Evolutionary conservation across 1,140 invertebrate species (phyloP).

Genomic region (Brachionus asplanchnoidis): DNA sequence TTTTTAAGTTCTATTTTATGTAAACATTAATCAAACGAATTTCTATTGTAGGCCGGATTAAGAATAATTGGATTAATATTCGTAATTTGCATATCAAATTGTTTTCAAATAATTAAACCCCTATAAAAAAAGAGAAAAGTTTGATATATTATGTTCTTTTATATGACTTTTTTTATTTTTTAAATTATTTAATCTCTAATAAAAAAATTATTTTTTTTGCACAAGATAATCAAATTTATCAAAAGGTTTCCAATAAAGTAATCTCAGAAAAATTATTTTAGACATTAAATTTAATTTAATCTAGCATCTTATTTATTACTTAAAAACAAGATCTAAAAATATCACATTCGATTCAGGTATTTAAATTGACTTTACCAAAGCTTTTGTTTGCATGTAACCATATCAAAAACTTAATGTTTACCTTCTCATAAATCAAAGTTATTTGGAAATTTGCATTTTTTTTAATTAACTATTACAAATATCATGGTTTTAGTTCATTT

Average conservation of each 20-base stretch:
- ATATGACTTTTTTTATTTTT: background rate
- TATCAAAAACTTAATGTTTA: background rate
- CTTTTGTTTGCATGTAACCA: background rate
- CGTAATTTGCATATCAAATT: background rate
- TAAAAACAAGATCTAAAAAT: background rate
- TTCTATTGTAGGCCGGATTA: background rate
- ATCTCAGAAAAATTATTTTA: background rate
- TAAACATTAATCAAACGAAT: background rate
- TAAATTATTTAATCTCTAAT: background rate
- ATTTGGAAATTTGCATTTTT: background rate
- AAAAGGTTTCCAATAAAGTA: background rate
- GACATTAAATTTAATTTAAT: background rate
- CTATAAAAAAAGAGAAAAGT: too few relatives aligned
- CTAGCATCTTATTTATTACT: background rate
- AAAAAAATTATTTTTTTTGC: background rate
- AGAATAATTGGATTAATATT: background rate
- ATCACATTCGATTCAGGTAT: background rate
- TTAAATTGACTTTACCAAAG: background rate
- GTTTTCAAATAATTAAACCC: background rate
- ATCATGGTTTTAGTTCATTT: background rate
- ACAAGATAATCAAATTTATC: background rate
- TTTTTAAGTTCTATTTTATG: background rate
- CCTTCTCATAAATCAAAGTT: background rate
- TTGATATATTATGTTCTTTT: background rate
- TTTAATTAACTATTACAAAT: background rate